Percentiles rank a stretch among this genome's conserved stretches.
Conservation (phyloP, 2,113 vertebrate species). For the Dasyprocta punctata region DNA sequence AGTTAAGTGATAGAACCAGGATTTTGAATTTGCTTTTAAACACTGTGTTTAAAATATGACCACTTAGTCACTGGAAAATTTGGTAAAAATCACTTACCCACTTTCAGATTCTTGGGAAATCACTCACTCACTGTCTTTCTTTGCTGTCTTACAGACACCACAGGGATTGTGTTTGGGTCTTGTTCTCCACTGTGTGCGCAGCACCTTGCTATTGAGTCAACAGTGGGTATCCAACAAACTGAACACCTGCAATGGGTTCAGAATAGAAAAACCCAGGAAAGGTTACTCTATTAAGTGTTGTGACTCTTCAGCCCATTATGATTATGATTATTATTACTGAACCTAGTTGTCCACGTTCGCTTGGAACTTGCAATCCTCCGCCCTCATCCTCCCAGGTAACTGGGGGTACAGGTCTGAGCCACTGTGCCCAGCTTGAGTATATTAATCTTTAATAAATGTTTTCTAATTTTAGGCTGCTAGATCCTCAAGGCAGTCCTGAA, state of each 20-base stretch:
- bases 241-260: not conserved
- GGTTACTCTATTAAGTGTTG: not conserved
- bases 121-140: not conserved
- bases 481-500: not conserved
- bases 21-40: not conserved
- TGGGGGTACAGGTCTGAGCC: not conserved
- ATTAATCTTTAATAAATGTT: slow-evolving; percentile 22
- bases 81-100: not conserved
- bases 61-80: not conserved
- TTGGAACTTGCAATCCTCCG: not conserved
- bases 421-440: not conserved
- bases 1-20: not conserved
- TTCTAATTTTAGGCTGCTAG: not conserved
- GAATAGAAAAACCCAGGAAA: not conserved
- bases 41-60: not conserved
- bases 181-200: accelerated
- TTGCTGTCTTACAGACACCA: not conserved
- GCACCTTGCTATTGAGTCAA: not conserved
- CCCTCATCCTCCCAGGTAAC: not conserved
- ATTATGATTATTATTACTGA: not conserved
- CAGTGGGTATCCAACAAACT: accelerated
- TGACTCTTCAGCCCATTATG: not conserved
- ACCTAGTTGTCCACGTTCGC: not conserved
- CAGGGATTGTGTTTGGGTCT: not conserved
- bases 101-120: not conserved